Conservation (phyloP, 2,888 invertebrate species). For the Adela reaumurella region DNA sequence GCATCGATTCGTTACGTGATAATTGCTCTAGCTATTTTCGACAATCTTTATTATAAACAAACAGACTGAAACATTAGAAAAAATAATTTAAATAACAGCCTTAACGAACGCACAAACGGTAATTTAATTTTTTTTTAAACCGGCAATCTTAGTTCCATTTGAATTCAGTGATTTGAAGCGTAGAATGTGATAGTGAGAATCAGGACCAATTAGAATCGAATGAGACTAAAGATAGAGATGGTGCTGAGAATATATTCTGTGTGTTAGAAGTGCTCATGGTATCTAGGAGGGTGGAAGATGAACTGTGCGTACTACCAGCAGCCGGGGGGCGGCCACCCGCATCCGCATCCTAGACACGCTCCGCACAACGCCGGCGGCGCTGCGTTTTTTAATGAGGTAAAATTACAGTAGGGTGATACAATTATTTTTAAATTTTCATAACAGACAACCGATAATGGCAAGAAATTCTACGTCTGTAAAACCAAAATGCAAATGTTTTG, state of each 20-base stretch:
- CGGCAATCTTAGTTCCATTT: too few relatives aligned
- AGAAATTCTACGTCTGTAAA: too few relatives aligned
- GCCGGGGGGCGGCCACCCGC: constrained; percentile 39
- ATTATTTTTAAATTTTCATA: too few relatives aligned
- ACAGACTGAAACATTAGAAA: background rate
- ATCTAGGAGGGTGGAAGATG: constrained; percentile 19
- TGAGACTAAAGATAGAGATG: constrained; percentile 9
- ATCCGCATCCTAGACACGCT: constrained; percentile 13
- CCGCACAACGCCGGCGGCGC: constrained; percentile 40
- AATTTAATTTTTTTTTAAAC: too few relatives aligned
- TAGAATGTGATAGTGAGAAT: too few relatives aligned
- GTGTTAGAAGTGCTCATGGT: constrained; percentile 23
- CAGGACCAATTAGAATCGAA: background rate
- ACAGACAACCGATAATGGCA: too few relatives aligned
- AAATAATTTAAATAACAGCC: too few relatives aligned
- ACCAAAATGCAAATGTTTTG: too few relatives aligned
- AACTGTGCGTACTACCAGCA: constrained; percentile 53
- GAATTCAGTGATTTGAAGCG: too few relatives aligned
- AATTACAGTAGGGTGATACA: too few relatives aligned
- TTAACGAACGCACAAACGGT: too few relatives aligned
- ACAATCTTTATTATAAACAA: background rate
- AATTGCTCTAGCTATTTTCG: constrained; percentile 33
- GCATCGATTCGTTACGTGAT: constrained; percentile 54
- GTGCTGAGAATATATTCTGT: constrained; percentile 26
- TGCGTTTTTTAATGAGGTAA: constrained; percentile 50